Percentiles rank a stretch among this genome's conserved stretches.
Evolutionary conservation across 2,888 invertebrate genomes (phyloP).

Genomic region (Reticulitermes lucifugus): DNA sequence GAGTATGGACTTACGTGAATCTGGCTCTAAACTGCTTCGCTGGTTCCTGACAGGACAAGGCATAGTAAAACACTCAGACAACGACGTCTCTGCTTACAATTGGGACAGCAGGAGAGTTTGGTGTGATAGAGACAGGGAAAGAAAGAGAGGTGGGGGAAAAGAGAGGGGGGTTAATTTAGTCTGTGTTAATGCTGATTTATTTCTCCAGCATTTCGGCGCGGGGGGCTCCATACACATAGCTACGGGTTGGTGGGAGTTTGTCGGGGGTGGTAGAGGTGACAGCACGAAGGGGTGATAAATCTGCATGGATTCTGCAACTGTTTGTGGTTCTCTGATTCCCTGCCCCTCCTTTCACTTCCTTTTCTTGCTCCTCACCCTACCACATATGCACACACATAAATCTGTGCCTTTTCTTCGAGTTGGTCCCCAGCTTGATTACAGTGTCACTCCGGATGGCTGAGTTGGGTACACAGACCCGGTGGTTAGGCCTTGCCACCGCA

Average conservation of each 20-base stretch:
- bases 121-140: background rate
- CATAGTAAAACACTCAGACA: constrained; percentile 4
- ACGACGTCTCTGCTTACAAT: background rate
- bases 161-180: constrained; percentile 52
- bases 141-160: constrained; percentile 13
- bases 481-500: constrained; percentile 2
- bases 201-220: constrained; percentile 44
- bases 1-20: background rate
- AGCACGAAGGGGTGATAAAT: constrained; percentile 51
- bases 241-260: constrained; percentile 27
- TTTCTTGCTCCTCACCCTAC: background rate
- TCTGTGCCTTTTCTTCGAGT: constrained; percentile 49
- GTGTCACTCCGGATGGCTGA: constrained; percentile 36
- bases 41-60: background rate
- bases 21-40: background rate
- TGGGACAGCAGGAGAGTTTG: constrained; percentile 1
- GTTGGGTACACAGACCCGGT: background rate
- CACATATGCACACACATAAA: constrained; percentile 47
- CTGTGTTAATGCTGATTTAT: constrained; percentile 54
- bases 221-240: constrained; percentile 22
- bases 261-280: constrained; percentile 42
- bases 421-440: constrained; percentile 35
- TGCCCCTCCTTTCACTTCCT: background rate
- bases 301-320: constrained; percentile 45
- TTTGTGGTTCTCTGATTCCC: constrained; percentile 45